Evolutionary conservation across 2,113 vertebrate species (phyloP).

Genomic region (Hypanus sabinus): DNA sequence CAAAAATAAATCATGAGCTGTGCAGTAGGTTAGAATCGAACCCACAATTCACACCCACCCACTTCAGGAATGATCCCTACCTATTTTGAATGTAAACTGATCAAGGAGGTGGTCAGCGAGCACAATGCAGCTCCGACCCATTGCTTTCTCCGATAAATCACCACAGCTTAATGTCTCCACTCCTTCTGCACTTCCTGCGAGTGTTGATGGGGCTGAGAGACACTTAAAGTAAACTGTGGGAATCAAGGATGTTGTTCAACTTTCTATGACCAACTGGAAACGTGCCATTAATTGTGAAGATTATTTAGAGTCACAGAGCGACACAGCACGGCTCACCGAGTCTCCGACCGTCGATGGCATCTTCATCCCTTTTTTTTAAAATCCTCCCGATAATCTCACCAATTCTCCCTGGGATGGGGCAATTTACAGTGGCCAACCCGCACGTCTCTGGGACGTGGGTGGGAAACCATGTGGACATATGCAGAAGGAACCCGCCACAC

Average conservation of each 20-base stretch:
- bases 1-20: not conserved
- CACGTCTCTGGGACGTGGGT: too few species aligned
- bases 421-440: too few species aligned
- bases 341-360: too few species aligned
- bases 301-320: not conserved
- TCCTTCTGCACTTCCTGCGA: conserved; percentile 12
- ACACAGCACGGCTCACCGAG: too few species aligned
- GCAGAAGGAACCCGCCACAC: too few species aligned
- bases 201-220: not conserved
- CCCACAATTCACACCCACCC: not conserved
- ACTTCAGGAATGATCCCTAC: not conserved
- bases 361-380: too few species aligned
- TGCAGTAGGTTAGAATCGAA: not conserved
- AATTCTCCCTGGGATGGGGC: too few species aligned
- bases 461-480: too few species aligned
- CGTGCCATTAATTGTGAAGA: conserved; percentile 11
- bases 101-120: conserved; percentile 3
- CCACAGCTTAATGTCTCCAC: not conserved
- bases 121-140: conserved; percentile 10
- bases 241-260: conserved; percentile 33
- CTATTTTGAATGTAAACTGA: conserved; percentile 24
- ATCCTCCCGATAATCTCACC: too few species aligned
- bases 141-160: conserved; percentile 23
- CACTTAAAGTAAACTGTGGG: conserved; percentile 28
- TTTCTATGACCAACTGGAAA: conserved; percentile 16